Percentiles rank a stretch among this genome's conserved stretches.
phyloP scores from a whole-genome alignment of 2,113 vertebrate genomes.

The Syngnathus typhle region DNA sequence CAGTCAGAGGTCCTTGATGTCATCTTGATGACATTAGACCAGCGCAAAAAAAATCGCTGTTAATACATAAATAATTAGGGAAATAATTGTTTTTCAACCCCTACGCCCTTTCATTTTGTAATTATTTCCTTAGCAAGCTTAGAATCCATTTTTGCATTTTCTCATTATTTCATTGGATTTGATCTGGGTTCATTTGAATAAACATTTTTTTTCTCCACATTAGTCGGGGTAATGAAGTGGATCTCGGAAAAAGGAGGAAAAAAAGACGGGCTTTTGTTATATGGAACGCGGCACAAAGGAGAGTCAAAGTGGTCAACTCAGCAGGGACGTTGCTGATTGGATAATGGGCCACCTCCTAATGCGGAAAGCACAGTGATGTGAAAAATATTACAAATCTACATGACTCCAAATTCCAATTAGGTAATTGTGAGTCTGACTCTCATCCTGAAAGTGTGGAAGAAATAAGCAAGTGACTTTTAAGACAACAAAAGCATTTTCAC shows the following conservation, averaged over 20 bases:
- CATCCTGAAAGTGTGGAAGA: not conserved
- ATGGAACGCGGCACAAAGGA: slow-evolving; percentile 35
- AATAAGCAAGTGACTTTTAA: not conserved
- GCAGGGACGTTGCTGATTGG: slow-evolving; percentile 52
- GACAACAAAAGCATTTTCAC: not conserved
- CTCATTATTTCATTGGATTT: slow-evolving; percentile 49
- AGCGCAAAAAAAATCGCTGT: slow-evolving; percentile 29
- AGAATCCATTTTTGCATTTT: slow-evolving; percentile 61
- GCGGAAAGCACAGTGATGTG: not conserved
- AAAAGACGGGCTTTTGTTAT: slow-evolving; percentile 58
- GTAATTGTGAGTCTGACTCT: not conserved
- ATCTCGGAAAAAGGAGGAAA: slow-evolving; percentile 37
- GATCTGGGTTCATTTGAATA: slow-evolving; percentile 67
- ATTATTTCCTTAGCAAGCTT: slow-evolving; percentile 49
- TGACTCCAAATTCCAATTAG: not conserved
- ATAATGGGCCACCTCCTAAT: slow-evolving; percentile 36
- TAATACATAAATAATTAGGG: slow-evolving; percentile 48
- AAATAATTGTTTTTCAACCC: slow-evolving; percentile 27
- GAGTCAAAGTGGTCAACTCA: slow-evolving; percentile 58
- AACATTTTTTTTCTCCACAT: slow-evolving; percentile 58
- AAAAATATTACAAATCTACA: not conserved
- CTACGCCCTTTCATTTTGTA: slow-evolving; percentile 42
- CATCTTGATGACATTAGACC: slow-evolving; percentile 38
- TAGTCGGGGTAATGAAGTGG: slow-evolving; percentile 71
- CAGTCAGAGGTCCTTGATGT: slow-evolving; percentile 53